phyloP scores from a whole-genome alignment of 1,140 invertebrate species.

The Neoseiulus cucumeris region DNA sequence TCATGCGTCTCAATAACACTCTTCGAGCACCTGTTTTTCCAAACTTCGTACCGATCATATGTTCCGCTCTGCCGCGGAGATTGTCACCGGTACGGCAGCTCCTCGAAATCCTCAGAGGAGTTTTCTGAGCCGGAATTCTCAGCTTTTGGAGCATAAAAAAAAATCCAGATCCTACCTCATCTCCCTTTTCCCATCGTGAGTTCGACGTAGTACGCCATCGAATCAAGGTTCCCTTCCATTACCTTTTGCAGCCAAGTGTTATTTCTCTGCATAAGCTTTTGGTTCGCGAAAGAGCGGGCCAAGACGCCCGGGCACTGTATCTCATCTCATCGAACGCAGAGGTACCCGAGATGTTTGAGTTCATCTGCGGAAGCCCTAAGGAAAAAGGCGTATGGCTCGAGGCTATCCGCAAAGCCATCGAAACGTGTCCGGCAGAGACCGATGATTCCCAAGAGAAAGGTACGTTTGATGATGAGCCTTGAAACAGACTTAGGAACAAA shows the following conservation, averaged over 20 bases:
- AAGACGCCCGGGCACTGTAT: slow-evolving; percentile 66
- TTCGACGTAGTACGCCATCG: neutral
- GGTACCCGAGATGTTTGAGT: slow-evolving; percentile 84
- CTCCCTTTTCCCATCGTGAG: no score
- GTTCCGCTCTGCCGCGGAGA: no score
- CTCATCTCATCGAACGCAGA: slow-evolving; percentile 56
- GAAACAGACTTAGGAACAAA: no score
- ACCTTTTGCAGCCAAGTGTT: slow-evolving; percentile 50
- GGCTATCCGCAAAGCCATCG: slow-evolving; percentile 43
- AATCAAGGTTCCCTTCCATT: slow-evolving; percentile 13
- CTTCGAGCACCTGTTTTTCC: no score
- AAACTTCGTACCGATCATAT: no score
- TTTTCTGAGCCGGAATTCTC: no score
- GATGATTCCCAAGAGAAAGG: slow-evolving; percentile 22
- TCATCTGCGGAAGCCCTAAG: slow-evolving; percentile 66
- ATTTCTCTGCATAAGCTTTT: slow-evolving; percentile 71
- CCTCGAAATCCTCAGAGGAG: no score
- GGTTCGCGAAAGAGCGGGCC: slow-evolving; percentile 74
- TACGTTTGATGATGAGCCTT: neutral
- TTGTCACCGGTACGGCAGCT: no score
- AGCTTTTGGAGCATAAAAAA: no score
- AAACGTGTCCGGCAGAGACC: slow-evolving; percentile 33
- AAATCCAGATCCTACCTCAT: no score
- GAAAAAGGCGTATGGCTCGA: slow-evolving; percentile 73
- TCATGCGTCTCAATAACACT: no score